These are phyloP conservation scores for Casuarius casuarius DNA, from an alignment of 2,113 vertebrate species.

Conservation along the genomic window DNA sequence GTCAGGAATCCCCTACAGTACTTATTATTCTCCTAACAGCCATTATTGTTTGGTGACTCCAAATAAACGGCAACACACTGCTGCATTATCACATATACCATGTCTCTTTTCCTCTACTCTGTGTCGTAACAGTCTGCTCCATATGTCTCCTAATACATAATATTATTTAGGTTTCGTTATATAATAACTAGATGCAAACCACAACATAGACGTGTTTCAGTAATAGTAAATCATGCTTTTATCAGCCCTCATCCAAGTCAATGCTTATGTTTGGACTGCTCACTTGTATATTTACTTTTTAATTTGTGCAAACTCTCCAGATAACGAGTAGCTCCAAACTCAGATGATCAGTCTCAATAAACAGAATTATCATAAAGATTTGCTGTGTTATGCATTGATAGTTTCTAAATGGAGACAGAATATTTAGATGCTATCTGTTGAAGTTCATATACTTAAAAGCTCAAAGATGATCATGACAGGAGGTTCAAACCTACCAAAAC, in stretches of 20 bases:
- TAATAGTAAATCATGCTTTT: not conserved
- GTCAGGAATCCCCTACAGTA: not conserved
- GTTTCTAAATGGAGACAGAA: not conserved
- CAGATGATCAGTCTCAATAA: not conserved
- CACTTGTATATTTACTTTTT: not conserved
- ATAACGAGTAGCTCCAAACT: not conserved
- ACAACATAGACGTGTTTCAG: not conserved
- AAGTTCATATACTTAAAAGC: not conserved
- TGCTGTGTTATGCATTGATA: not conserved
- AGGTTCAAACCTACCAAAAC: not conserved
- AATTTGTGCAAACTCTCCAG: conserved; percentile 4
- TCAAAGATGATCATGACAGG: not conserved
- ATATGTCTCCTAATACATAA: not conserved
- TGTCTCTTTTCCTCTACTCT: not conserved
- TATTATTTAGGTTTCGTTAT: conserved; percentile 5
- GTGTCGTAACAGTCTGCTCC: not conserved
- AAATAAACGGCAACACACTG: not conserved
- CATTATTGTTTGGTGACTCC: not conserved
- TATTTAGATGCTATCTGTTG: not conserved
- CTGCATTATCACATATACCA: not conserved
- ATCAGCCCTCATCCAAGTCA: not conserved
- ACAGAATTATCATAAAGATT: not conserved
- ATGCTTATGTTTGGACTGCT: not conserved
- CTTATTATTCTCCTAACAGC: not conserved
- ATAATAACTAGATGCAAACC: not conserved